Base-by-base conservation (phyloP, 2,113 vertebrate species). In the Scytalopus superciliaris region DNA sequence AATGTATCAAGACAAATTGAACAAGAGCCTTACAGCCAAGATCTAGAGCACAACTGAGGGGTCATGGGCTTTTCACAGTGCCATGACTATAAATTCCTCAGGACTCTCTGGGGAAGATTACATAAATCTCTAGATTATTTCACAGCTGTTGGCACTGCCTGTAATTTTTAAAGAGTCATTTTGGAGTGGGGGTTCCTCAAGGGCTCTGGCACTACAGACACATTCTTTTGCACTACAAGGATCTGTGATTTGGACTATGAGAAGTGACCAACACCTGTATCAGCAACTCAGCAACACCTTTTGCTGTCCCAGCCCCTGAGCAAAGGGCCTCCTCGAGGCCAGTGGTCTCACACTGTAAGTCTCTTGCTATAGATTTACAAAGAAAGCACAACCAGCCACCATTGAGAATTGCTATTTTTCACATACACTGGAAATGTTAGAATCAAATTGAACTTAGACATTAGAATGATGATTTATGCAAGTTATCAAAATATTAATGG, bases 191-290 rank as follows among this genome's bases (percentile, higher is more conserved):
- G 3, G 22, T 19, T 18, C 21, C 40, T 60, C 37, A 35, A 78
- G 25, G 12, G 4, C n/a, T 57, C 13, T 28, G 47, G 14, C 14
- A 22, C 19, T 25, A 10, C 3, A 53, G 31, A 8, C 2, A 28
- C 0, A 0, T 64, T 81, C 14, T 9, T 60, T 69, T 45, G 35
- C 0, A 1, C 6, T 0, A 0, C 28, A 53, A 74, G 9, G 10
- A 45, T 56, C 17, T 45, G 30, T 76, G 19, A 19, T 84, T 72
- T 5, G 3, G 28, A 31, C 3, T 30, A 23, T 2, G 27, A 81
- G 31, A 87, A 23, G 17, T 70, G 22, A 18, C 22, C 47, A 57
- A 45, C 30, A 53, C 2, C 19, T 52, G 8, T 57, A 53, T 13
- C 1, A 1, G 10, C 42, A 88, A 8, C 6, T 64, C 37, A 66